Conservation (phyloP, 2,888 invertebrate species). For the Sycophila texana region DNA sequence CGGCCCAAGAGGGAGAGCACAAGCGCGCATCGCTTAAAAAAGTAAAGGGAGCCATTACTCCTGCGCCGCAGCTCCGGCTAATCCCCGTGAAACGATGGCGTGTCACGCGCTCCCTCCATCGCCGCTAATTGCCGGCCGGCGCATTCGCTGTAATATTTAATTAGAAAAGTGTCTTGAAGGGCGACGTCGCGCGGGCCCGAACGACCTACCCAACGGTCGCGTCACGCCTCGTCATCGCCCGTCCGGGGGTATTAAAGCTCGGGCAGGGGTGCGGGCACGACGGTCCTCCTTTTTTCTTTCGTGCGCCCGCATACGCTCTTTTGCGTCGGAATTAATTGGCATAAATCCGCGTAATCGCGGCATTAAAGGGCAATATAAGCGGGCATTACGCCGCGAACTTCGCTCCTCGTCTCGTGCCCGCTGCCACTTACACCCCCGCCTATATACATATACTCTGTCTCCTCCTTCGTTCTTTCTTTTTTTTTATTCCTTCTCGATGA, state of each 20-base stretch:
- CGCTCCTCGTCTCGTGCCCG: not conserved
- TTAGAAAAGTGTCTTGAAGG: conserved; percentile 59
- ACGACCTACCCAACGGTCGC: conserved; percentile 69
- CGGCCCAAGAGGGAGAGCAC: not conserved
- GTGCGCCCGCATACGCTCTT: conserved; percentile 62
- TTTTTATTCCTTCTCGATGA: not conserved
- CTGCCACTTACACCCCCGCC: not conserved
- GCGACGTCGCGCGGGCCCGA: conserved; percentile 68
- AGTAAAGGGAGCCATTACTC: conserved; percentile 45
- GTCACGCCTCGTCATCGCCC: conserved; percentile 71
- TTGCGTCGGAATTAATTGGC: conserved; percentile 72
- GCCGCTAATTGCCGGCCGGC: conserved; percentile 55
- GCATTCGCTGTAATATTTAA: conserved; percentile 70
- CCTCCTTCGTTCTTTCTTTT: not conserved
- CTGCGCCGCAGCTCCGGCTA: not conserved
- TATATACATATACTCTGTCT: too few relatives aligned
- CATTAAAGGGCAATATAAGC: conserved; percentile 58
- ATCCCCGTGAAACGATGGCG: conserved; percentile 48
- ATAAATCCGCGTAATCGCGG: conserved; percentile 66
- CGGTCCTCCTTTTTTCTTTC: conserved; percentile 65
- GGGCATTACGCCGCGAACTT: conserved; percentile 1
- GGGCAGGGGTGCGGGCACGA: conserved; percentile 60
- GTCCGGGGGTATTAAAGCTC: conserved; percentile 45
- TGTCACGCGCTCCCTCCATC: conserved; percentile 21
- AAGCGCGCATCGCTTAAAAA: conserved; percentile 41